Evolutionary conservation across 2,888 invertebrate genomes (phyloP).

Genomic region (Pseudolycoriella hygida): DNA sequence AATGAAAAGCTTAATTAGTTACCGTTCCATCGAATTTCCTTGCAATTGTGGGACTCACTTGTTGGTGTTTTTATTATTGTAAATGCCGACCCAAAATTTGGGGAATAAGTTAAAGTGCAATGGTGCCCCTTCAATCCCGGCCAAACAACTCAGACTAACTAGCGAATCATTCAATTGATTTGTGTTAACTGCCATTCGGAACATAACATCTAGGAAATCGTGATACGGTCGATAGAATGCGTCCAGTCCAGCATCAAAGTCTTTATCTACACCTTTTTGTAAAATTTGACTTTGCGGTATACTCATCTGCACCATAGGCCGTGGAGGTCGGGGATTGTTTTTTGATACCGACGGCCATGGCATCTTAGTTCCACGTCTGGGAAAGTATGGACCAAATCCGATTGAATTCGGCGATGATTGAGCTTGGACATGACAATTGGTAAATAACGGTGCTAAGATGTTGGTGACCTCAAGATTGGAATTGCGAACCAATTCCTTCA

Average conservation of each 20-base stretch:
- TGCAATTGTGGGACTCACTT: slow-evolving; percentile 22
- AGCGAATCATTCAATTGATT: slow-evolving; percentile 73
- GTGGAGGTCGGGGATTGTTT: slow-evolving; percentile 46
- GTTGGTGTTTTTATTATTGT: slow-evolving; percentile 34
- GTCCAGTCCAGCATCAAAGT: slow-evolving; percentile 55
- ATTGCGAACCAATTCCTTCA: slow-evolving; percentile 26
- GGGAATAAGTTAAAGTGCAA: slow-evolving; percentile 79
- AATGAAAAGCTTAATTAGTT: slow-evolving; percentile 16
- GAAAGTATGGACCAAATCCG: slow-evolving; percentile 59
- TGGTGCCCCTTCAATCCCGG: slow-evolving; percentile 81
- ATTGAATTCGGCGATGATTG: slow-evolving; percentile 51
- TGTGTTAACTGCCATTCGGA: slow-evolving; percentile 75
- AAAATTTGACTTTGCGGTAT: slow-evolving; percentile 54
- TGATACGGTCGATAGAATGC: slow-evolving; percentile 79
- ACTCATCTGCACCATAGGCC: slow-evolving; percentile 71
- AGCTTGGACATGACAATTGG: slow-evolving; percentile 66
- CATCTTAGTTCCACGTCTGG: slow-evolving; percentile 41
- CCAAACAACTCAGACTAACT: slow-evolving; percentile 71
- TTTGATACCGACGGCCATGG: slow-evolving; percentile 36
- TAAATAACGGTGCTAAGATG: slow-evolving; percentile 67
- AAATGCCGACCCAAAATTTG: slow-evolving; percentile 80
- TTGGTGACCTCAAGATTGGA: slow-evolving; percentile 36
- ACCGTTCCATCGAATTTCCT: slow-evolving; percentile 1
- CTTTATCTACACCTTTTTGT: slow-evolving; percentile 50
- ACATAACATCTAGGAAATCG: slow-evolving; percentile 65